phyloP scores from a whole-genome alignment of 1,140 invertebrate genomes.

The Xylocopa sonorina region DNA sequence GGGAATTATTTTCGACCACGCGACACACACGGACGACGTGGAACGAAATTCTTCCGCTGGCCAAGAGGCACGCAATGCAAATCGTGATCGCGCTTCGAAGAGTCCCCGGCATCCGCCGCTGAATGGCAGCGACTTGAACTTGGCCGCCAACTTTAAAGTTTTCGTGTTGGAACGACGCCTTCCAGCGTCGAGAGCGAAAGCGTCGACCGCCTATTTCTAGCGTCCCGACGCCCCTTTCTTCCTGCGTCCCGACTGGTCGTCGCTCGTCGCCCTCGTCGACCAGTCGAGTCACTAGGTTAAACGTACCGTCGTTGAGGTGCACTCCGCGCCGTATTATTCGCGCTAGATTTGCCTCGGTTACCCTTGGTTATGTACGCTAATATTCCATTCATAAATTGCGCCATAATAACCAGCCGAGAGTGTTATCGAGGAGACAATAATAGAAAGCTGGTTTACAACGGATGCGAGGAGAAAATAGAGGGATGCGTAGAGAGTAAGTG shows the following conservation, averaged over 20 bases:
- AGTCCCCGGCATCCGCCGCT: conserved; percentile 60
- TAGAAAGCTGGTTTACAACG: neutral
- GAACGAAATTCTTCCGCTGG: conserved; percentile 5
- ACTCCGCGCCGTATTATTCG: conserved; percentile 53
- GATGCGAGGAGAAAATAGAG: neutral
- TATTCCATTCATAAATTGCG: conserved; percentile 44
- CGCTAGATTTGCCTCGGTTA: conserved; percentile 42
- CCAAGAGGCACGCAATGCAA: conserved; percentile 45
- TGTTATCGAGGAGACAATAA: neutral
- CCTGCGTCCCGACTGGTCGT: conserved; percentile 59
- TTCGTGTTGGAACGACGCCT: conserved; percentile 75
- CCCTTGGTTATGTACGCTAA: neutral
- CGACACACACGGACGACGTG: neutral
- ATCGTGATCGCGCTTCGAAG: conserved; percentile 57
- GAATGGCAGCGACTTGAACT: conserved; percentile 77
- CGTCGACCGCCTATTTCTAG: conserved; percentile 78
- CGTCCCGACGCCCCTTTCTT: conserved; percentile 74
- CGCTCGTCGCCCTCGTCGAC: conserved; percentile 28
- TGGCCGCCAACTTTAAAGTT: conserved; percentile 78
- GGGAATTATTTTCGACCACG: conserved; percentile 7
- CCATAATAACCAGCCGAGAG: neutral
- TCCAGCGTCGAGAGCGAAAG: conserved; percentile 74
- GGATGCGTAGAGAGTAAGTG: neutral
- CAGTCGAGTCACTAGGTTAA: conserved; percentile 75
- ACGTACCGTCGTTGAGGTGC: conserved; percentile 60